These are phyloP conservation scores for Brachionus angularis DNA, from an alignment of 1,140 invertebrate genomes.

Conservation along the genomic window DNA sequence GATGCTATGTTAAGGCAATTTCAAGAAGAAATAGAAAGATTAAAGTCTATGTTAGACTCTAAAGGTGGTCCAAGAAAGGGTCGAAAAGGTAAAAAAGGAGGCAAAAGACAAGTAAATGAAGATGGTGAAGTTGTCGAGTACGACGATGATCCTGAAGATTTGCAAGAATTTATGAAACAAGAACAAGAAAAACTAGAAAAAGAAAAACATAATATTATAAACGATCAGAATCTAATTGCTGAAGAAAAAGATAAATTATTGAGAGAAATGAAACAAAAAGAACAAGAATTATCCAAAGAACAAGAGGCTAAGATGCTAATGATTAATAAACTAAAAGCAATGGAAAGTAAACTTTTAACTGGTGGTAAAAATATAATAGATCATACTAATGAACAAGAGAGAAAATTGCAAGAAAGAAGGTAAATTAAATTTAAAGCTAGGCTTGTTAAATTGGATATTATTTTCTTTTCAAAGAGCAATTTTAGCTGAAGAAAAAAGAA, in stretches of 20 bases:
- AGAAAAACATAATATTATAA: constrained; percentile 61
- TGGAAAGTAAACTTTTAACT: constrained; percentile 31
- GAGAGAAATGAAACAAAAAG: constrained; percentile 60
- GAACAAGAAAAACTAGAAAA: constrained; percentile 60
- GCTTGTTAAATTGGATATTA: no score
- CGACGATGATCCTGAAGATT: constrained; percentile 53
- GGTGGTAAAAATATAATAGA: constrained; percentile 60
- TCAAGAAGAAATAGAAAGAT: constrained; percentile 57
- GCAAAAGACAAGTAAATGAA: constrained; percentile 36
- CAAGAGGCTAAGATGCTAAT: constrained; percentile 71
- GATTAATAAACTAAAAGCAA: constrained; percentile 53
- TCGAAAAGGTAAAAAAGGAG: constrained; percentile 33
- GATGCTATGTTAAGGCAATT: constrained; percentile 62
- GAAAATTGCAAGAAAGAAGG: constrained; percentile 57
- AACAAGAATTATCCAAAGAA: constrained; percentile 32
- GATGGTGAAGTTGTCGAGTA: constrained; percentile 35
- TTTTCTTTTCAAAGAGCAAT: no score
- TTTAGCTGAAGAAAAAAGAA: constrained; percentile 50
- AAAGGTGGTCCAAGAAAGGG: constrained; percentile 45
- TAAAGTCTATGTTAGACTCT: constrained; percentile 54
- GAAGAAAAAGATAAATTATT: constrained; percentile 64
- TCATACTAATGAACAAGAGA: constrained; percentile 52
- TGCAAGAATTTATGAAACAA: constrained; percentile 58
- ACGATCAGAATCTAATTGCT: constrained; percentile 60
- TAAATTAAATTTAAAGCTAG: no score